phyloP scores from a whole-genome alignment of 2,113 vertebrate genomes.

The Muscicapa adusta region DNA sequence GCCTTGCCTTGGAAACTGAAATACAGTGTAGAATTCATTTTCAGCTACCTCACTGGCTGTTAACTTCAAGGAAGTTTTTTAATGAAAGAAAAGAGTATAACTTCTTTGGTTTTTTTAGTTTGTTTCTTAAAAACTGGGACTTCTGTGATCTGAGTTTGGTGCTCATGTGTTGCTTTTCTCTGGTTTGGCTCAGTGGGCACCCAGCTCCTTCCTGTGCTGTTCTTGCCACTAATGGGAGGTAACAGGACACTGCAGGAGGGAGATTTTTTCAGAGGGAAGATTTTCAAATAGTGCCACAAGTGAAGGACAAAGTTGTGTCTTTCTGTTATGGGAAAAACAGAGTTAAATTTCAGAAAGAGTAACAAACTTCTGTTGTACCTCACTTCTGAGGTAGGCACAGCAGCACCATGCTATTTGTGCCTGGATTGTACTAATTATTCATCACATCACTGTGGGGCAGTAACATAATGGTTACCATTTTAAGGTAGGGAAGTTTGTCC shows the following conservation, averaged over 20 bases:
- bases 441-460: background rate
- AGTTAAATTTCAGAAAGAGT: background rate
- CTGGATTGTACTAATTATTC: background rate
- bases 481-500: background rate
- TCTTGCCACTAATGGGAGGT: background rate
- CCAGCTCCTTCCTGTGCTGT: background rate
- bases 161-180: background rate
- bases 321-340: background rate
- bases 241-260: background rate
- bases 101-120: background rate
- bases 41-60: background rate
- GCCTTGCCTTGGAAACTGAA: background rate
- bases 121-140: background rate
- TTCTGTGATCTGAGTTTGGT: background rate
- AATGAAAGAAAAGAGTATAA: background rate
- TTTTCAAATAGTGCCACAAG: background rate
- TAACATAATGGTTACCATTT: background rate
- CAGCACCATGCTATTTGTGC: background rate
- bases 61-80: background rate
- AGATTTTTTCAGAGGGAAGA: background rate
- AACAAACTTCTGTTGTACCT: background rate
- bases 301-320: background rate
- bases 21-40: background rate
- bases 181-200: background rate
- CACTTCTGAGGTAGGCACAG: background rate